Percentiles rank a stretch among this genome's conserved stretches.
Evolutionary conservation across 1,140 invertebrate species (phyloP).

Genomic region (Bemisia tabaci): DNA sequence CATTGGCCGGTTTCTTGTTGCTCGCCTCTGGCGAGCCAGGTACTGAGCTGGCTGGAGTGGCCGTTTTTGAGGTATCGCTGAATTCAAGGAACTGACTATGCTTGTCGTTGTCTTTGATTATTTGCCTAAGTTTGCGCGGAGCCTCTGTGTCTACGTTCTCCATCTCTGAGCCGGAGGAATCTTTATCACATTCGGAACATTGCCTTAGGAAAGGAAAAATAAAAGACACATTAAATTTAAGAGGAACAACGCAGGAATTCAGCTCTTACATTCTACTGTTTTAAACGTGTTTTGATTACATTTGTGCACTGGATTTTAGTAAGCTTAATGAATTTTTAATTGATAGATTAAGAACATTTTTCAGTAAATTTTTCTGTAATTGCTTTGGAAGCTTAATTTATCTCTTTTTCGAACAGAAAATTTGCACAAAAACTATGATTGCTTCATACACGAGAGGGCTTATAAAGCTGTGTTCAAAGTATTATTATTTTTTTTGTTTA

Average conservation of each 20-base stretch:
- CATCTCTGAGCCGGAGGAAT: slow-evolving; percentile 54
- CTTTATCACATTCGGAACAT: slow-evolving; percentile 79
- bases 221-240: slow-evolving; percentile 15
- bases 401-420: no score
- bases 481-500: no score
- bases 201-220: slow-evolving; percentile 51
- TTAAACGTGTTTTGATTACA: background rate
- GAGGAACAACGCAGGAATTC: no score
- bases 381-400: no score
- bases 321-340: no score
- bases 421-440: no score
- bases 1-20: background rate
- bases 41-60: background rate
- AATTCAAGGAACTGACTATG: background rate
- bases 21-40: background rate
- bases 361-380: background rate
- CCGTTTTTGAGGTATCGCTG: background rate
- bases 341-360: background rate
- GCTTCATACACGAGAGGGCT: no score
- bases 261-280: background rate
- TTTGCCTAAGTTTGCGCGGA: slow-evolving; percentile 44
- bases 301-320: no score
- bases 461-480: no score
- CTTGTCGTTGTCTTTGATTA: slow-evolving; percentile 10
- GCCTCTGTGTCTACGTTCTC: slow-evolving; percentile 61